Evolutionary conservation across 92 coral and sea anemone genomes (phyloP), one percentile per base, ranked within the genome.

Genomic region (Nematostella vectensis): DNA sequence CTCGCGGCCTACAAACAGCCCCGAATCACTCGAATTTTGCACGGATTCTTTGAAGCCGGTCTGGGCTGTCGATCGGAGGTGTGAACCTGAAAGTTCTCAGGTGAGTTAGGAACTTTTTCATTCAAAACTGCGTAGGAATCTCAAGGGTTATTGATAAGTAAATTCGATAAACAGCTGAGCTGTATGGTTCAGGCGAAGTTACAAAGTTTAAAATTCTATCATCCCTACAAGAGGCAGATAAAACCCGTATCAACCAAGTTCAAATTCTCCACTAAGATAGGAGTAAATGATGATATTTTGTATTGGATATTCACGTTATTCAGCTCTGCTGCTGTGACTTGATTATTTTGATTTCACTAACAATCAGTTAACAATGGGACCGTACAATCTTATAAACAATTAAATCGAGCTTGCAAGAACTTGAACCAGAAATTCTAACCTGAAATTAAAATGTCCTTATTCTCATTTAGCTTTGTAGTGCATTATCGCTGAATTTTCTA

Each of bases 341-440:
- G 51, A 54, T 43, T 55, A 54, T 66, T 54, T 66, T 66, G 62
- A 59, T 40, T 66, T 66, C 55, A 55, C 50, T 20, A 55, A 25
- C 44, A 39, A 66, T 66, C 72, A 52, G 20, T 51, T 66, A 53
- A 66, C 72, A 66, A 66, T 66, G 47, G 62, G 63, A 39, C 54
- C 45, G 72, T 59, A 54, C 36, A 30, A 33, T 37, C 31, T 25
- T 25, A 55, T 66, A 66, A 54, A 66, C 72, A 66, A 55, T 43
- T 29, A 44, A 45, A 45, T 45, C 23, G 40, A 45, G 17, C 51
- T 11, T 19, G 42, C 42, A 36, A 36, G 8, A 8, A 36, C 42
- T 36, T 36, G 15, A 15, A 8, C 15, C 42, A 8, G 42, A 36
- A 36, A 36, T 22, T 45, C 40, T 33, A 33, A 33, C 6, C 8